Evolutionary conservation across 2,888 invertebrate genomes (phyloP).

Genomic region (Ectemnius lituratus): DNA sequence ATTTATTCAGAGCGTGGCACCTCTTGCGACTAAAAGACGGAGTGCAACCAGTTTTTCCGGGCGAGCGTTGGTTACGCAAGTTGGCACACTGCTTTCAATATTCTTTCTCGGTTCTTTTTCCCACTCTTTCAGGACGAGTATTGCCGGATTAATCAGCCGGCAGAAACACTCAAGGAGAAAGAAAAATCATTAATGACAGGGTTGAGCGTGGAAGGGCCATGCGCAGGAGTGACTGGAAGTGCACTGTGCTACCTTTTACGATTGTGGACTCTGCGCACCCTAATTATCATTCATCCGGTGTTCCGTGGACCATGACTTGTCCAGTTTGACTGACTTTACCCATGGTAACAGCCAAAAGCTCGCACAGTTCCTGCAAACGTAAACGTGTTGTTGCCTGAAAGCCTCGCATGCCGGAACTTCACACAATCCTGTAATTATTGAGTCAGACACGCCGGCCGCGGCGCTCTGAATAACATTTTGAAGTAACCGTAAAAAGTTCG

Average conservation of each 20-base stretch:
- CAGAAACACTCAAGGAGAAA: background rate
- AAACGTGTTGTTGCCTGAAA: conserved; percentile 26
- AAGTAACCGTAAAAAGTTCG: too few species aligned
- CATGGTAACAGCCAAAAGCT: too few species aligned
- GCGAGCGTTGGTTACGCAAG: background rate
- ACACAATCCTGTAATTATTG: conserved; percentile 22
- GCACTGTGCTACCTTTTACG: conserved; percentile 18
- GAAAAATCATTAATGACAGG: conserved; percentile 56
- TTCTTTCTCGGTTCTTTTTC: background rate
- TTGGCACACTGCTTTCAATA: conserved; percentile 19
- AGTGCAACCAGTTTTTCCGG: conserved; percentile 42
- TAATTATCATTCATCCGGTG: conserved; percentile 54
- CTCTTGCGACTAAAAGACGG: conserved; percentile 11
- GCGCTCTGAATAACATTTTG: too few species aligned
- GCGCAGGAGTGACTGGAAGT: conserved; percentile 17
- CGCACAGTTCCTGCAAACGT: too few species aligned
- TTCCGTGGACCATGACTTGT: conserved; percentile 52
- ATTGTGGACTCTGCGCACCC: conserved; percentile 14
- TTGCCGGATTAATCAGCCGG: conserved; percentile 39
- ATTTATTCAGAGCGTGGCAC: too few species aligned
- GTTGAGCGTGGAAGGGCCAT: conserved; percentile 17
- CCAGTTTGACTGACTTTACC: too few species aligned
- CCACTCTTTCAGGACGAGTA: conserved; percentile 29
- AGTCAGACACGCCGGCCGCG: too few species aligned
- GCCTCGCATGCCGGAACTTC: conserved; percentile 29